phyloP scores from a whole-genome alignment of 1,140 invertebrate species.

The Drosophila yakuba region DNA sequence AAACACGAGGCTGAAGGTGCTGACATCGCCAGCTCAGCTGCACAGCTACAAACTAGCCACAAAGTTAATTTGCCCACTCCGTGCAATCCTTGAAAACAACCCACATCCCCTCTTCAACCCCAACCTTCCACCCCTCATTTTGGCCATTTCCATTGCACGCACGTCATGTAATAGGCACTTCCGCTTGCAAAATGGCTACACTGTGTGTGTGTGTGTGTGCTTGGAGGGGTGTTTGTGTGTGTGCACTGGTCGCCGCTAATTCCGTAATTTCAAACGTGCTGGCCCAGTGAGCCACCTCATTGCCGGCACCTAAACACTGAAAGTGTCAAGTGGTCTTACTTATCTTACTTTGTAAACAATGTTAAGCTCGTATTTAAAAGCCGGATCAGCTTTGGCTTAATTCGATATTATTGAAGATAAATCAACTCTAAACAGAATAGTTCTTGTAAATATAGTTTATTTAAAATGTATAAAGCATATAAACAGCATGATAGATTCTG shows the following conservation, averaged over 20 bases:
- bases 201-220: slow-evolving; percentile 19
- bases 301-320: slow-evolving; percentile 11
- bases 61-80: slow-evolving; percentile 69
- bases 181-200: slow-evolving; percentile 71
- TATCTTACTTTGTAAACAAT: background rate
- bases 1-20: slow-evolving; percentile 62
- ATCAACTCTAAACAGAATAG: too few relatives aligned
- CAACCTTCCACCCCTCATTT: background rate
- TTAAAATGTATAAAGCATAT: too few relatives aligned
- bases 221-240: background rate
- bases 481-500: too few relatives aligned
- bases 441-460: too few relatives aligned
- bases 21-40: slow-evolving; percentile 28
- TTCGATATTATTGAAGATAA: too few relatives aligned
- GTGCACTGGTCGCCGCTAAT: slow-evolving; percentile 54
- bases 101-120: background rate
- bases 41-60: slow-evolving; percentile 54
- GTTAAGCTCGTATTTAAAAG: too few relatives aligned
- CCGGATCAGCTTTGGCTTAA: too few relatives aligned
- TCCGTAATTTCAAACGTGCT: slow-evolving; percentile 70
- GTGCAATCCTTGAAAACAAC: background rate
- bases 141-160: slow-evolving; percentile 54
- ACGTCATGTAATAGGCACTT: slow-evolving; percentile 69
- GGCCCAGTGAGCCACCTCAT: slow-evolving; percentile 37
- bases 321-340: background rate